A percentile compares a stretch with the other conserved stretches of the same genome.
Conservation (phyloP, 2,888 invertebrate genomes). For the Polia nebulosa region DNA sequence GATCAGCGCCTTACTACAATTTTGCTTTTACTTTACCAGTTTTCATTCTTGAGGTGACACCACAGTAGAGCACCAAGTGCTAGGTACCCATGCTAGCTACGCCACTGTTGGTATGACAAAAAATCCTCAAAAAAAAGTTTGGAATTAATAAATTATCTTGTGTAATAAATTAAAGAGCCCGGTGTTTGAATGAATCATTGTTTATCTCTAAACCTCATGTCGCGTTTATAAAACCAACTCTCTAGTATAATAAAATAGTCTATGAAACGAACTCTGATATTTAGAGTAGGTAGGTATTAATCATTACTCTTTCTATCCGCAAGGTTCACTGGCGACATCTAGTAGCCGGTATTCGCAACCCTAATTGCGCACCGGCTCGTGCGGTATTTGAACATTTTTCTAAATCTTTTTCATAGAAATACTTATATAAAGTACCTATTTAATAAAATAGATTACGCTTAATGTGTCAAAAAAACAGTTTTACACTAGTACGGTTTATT, state of each 20-base stretch:
- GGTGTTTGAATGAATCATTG: neutral
- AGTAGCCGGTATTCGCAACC: neutral
- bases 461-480: neutral
- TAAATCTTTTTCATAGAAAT: neutral
- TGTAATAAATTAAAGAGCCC: neutral
- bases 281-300: too few species aligned
- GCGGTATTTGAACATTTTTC: neutral
- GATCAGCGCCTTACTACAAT: too few species aligned
- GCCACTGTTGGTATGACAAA: too few species aligned
- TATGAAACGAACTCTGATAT: too few species aligned
- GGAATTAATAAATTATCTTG: neutral
- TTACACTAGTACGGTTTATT: neutral
- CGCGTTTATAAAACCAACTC: slow-evolving; percentile 8
- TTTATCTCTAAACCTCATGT: neutral
- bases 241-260: too few species aligned
- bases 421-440: too few species aligned
- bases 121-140: neutral
- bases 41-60: too few species aligned
- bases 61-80: too few species aligned
- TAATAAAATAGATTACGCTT: neutral
- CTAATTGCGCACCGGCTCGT: neutral
- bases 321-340: slow-evolving; percentile 35
- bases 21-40: too few species aligned
- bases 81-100: too few species aligned
- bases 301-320: neutral